These are phyloP conservation scores for Chamaetylas fuelleborni DNA, from an alignment of 2,113 vertebrate species.

Conservation along the genomic window DNA sequence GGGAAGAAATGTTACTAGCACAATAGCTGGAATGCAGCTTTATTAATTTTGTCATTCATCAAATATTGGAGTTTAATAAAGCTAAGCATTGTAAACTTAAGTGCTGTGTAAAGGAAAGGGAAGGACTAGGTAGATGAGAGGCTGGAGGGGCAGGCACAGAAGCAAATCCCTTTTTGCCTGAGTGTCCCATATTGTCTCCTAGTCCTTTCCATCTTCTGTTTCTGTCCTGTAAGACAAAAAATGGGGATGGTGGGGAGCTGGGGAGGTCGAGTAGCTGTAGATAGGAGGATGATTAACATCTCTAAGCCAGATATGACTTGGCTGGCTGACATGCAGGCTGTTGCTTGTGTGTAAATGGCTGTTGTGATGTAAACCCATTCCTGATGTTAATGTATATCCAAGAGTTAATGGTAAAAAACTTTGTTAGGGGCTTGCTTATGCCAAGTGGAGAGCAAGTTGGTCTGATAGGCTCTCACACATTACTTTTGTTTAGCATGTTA, in stretches of 20 bases:
- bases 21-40: not conserved
- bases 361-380: not conserved
- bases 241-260: not conserved
- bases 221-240: not conserved
- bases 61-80: not conserved
- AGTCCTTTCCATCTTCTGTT: not conserved
- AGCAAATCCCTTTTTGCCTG: not conserved
- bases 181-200: not conserved
- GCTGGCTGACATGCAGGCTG: not conserved
- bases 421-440: not conserved
- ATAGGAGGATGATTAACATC: not conserved
- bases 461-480: not conserved
- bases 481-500: not conserved
- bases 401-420: not conserved
- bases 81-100: not conserved
- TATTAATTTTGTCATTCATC: not conserved
- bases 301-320: not conserved
- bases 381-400: not conserved
- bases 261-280: too few species aligned
- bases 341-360: not conserved
- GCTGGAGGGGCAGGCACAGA: not conserved
- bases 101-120: fast-evolving
- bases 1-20: not conserved
- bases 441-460: not conserved
- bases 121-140: not conserved